phyloP scores from a whole-genome alignment of 2,888 invertebrate species.

The Caenorhabditis zanzibari region DNA sequence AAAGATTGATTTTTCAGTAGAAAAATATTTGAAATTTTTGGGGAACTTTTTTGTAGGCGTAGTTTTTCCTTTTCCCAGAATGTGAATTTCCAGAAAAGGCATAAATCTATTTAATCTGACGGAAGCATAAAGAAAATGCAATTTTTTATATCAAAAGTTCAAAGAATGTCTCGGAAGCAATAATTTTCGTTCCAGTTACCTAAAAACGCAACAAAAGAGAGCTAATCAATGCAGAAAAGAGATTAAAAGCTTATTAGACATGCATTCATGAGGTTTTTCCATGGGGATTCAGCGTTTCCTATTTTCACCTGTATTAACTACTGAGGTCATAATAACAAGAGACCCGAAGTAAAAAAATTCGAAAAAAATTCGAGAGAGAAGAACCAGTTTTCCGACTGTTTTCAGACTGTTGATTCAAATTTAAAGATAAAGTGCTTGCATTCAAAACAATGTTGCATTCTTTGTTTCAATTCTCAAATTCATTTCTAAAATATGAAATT shows the following conservation, averaged over 20 bases:
- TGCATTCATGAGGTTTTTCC: neutral
- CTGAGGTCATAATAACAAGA: no score
- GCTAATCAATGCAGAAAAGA: neutral
- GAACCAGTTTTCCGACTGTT: no score
- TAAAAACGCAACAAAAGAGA: neutral
- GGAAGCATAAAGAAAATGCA: neutral
- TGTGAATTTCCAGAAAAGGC: neutral
- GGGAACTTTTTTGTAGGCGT: neutral
- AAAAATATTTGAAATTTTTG: neutral
- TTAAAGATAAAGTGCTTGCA: no score
- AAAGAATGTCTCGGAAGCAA: neutral
- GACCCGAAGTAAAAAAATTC: neutral
- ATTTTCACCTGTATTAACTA: slow-evolving; percentile 13
- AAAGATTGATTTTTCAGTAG: no score
- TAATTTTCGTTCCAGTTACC: no score
- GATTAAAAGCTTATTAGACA: slow-evolving; percentile 6
- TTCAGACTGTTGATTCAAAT: no score
- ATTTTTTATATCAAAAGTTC: neutral
- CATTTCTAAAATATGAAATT: no score
- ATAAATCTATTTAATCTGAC: neutral
- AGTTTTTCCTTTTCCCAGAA: no score
- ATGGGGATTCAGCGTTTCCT: neutral
- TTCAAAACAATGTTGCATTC: no score
- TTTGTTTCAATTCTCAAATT: no score
- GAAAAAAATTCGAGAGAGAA: neutral